These are phyloP conservation scores for Acrocephalus kingi DNA, from an alignment of 2,113 vertebrate species.

Conservation along the genomic window DNA sequence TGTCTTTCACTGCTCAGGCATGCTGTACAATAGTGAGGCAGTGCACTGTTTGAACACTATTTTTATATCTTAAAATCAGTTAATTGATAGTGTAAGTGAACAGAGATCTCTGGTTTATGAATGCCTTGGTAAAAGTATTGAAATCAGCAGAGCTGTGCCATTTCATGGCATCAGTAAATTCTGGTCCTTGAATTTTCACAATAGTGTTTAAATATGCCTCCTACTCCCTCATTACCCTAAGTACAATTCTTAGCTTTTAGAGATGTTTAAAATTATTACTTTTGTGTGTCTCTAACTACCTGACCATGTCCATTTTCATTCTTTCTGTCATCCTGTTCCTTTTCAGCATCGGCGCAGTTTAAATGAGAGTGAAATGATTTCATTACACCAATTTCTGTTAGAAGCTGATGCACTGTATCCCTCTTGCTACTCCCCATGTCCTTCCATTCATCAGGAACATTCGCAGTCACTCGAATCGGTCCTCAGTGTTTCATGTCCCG, in stretches of 20 bases:
- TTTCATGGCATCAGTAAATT: background rate
- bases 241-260: background rate
- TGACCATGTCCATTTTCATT: conserved; percentile 10
- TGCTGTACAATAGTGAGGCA: background rate
- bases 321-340: conserved; percentile 41
- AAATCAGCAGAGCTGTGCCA: background rate
- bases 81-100: background rate
- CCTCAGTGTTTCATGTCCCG: conserved; percentile 14
- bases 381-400: conserved; percentile 55
- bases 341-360: conserved; percentile 52
- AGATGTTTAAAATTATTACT: background rate
- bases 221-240: background rate
- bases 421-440: conserved; percentile 25
- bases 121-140: background rate
- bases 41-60: background rate
- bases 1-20: background rate
- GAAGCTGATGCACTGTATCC: conserved; percentile 50
- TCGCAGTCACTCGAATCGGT: conserved; percentile 11
- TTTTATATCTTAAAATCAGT: background rate
- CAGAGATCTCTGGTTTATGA: background rate
- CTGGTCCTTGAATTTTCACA: background rate
- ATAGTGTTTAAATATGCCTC: background rate
- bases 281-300: background rate
- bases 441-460: conserved; percentile 36
- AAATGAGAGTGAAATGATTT: conserved; percentile 53